phyloP scores from a whole-genome alignment of 2,113 vertebrate species.

The Calidris pugnax region DNA sequence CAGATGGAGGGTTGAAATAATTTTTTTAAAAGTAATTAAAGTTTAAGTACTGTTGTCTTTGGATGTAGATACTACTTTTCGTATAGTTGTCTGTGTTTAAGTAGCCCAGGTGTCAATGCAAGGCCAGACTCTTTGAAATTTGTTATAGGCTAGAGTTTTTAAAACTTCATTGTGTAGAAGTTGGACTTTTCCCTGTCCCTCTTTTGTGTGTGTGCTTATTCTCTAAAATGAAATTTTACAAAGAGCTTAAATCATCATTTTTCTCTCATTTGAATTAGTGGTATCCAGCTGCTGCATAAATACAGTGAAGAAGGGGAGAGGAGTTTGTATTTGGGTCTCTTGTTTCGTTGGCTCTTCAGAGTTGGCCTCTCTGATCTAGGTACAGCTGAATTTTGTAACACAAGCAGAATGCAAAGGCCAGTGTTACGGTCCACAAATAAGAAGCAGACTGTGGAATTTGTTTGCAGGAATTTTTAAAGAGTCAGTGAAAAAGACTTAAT shows the following conservation, averaged over 20 bases:
- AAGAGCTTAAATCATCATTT: neutral
- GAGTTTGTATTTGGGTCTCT: neutral
- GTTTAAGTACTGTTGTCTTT: neutral
- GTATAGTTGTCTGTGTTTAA: neutral
- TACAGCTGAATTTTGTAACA: neutral
- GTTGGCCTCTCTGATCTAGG: neutral
- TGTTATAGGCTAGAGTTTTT: neutral
- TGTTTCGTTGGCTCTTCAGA: neutral
- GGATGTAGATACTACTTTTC: neutral
- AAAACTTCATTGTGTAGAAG: neutral
- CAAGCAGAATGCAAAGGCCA: neutral
- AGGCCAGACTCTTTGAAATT: neutral
- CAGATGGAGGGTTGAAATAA: neutral
- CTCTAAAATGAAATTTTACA: neutral
- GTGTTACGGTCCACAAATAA: neutral
- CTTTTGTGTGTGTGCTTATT: neutral
- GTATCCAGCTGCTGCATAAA: neutral
- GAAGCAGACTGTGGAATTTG: neutral
- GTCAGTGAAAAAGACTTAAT: neutral
- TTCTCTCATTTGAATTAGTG: neutral
- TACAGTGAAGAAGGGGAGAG: neutral
- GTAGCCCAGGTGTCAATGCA: neutral
- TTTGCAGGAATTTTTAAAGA: slow-evolving; percentile 14
- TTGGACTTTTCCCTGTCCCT: neutral
- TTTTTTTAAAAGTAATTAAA: neutral